Base-by-base conservation (phyloP, 2,797 vertebrate genomes). In the Lateolabrax maculatus region DNA sequence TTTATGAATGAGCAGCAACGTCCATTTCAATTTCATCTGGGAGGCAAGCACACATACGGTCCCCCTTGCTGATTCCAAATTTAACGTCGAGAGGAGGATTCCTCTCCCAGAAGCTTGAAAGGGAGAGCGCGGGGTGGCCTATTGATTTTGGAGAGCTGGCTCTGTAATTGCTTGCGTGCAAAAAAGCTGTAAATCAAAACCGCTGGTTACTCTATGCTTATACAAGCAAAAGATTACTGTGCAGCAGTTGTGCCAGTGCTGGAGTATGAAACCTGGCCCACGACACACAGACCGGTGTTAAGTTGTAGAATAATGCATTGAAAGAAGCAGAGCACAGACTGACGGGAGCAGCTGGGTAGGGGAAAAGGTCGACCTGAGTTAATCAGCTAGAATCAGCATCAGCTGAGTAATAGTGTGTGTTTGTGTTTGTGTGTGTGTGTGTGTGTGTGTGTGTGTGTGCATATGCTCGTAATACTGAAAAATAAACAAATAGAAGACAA, bases 381-480 rank as follows among this genome's bases (percentile, higher is more conserved):
- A 94, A 93, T 94, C 93, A 93, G 86, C 85, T 87, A 88, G 84
- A 92, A 93, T 94, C 91, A 93, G 84, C 88, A 87, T 93, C 92
- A 91, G 86, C 87, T 87, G 85, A 87, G 36, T 18, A 71, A 46
- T 62, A 41, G 53, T 1, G 15, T 63, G 63, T 69, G 67, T 63
- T 60, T 71, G 51, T 64, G 39, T 64, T 68, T 74, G 65, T 72
- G 61, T 79, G 37, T 67, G 69, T 56, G 56, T 43, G 48, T 63
- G 31, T 48, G 18, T 19, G 62, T 27, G 46, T 48, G 52, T 58
- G 55, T 46, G 41, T 67, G 69, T 69, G 53, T 34, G 62, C 12
- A 71, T 58, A 27, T 51, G 52, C 58, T 65, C 44, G 43, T 52
- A 37, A 74, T 29, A 55, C 37, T 49, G 27, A 64, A 63, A 84